Evolutionary conservation across 2,797 vertebrate species (phyloP).

Genomic region (Muscicapa comitata): DNA sequence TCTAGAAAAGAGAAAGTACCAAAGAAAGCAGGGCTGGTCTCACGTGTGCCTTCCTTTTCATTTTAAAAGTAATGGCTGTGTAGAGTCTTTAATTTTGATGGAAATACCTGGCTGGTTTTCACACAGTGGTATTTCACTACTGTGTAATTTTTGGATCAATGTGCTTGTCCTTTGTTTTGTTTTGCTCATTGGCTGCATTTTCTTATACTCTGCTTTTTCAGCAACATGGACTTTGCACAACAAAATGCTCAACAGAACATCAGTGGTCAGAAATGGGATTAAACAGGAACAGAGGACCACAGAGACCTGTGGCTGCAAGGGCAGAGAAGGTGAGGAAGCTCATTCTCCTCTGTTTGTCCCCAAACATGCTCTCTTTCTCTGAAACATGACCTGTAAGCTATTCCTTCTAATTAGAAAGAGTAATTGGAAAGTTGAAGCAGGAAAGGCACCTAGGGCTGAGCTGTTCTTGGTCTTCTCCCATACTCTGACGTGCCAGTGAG

Average conservation of each 20-base stretch:
- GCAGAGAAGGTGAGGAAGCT: neutral
- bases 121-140: neutral
- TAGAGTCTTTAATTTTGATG: neutral
- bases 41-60: neutral
- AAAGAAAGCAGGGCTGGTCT: neutral
- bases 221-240: neutral
- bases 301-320: neutral
- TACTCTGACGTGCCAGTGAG: neutral
- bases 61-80: neutral
- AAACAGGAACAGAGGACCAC: neutral
- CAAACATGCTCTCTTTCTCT: fast-evolving
- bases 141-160: neutral
- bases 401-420: neutral
- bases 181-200: neutral
- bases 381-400: neutral
- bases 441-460: neutral
- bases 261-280: neutral
- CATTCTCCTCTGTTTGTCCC: neutral
- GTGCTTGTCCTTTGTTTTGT: neutral
- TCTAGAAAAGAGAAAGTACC: neutral
- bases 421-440: neutral
- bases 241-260: neutral
- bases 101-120: neutral
- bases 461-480: neutral
- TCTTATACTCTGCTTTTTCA: neutral